Conservation (phyloP, 2,113 vertebrate species). For the Muscicapa adusta region DNA sequence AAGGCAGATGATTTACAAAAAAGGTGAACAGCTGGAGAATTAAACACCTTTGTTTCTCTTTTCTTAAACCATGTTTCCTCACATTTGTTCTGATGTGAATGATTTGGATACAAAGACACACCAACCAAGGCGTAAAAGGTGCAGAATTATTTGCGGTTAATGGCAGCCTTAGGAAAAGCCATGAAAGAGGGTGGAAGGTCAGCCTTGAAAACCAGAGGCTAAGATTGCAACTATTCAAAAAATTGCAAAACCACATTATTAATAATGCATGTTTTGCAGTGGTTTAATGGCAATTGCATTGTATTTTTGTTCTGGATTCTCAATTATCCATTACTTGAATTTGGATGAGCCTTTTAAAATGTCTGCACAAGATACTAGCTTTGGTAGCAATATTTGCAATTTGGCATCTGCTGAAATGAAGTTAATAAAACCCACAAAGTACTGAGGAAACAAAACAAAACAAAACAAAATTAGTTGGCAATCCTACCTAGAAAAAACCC, state of each 20-base stretch:
- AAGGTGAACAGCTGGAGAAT: not conserved
- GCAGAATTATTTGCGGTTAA: not conserved
- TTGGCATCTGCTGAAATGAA: rapidly evolving
- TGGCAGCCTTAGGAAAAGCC: not conserved
- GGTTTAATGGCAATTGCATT: not conserved
- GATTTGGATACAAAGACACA: not conserved
- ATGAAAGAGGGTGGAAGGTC: not conserved
- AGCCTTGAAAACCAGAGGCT: not conserved
- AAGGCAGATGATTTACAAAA: not conserved
- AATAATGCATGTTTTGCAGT: not conserved
- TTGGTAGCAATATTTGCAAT: not conserved
- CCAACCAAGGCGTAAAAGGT: not conserved
- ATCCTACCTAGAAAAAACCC: not conserved
- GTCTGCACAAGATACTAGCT: not conserved
- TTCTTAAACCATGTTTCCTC: not conserved
- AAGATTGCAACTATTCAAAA: not conserved
- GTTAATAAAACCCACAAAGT: not conserved
- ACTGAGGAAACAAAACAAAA: not conserved
- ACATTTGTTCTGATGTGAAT: not conserved
- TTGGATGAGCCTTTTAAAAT: not conserved
- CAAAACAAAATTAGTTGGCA: not conserved
- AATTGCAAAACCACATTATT: not conserved
- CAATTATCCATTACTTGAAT: not conserved
- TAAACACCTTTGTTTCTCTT: not conserved
- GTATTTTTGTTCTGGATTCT: not conserved